Percentiles rank a stretch among this genome's conserved stretches.
These are phyloP conservation scores for Amblyjoppa fuscipennis DNA, from an alignment of 2,888 invertebrate genomes.

Conservation along the genomic window DNA sequence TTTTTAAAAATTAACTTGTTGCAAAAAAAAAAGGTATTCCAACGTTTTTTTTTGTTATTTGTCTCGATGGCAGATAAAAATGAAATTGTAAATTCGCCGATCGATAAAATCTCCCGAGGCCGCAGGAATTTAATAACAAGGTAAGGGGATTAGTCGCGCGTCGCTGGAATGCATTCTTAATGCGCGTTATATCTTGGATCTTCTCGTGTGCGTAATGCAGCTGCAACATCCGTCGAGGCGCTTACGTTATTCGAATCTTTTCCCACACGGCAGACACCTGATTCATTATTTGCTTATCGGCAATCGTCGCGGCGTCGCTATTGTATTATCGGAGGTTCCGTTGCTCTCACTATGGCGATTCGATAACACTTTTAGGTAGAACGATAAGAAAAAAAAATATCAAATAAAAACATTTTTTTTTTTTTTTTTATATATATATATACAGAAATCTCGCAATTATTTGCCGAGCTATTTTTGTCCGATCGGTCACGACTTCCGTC, in stretches of 20 bases:
- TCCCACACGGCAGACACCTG: slow-evolving; percentile 36
- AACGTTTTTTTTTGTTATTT: not conserved
- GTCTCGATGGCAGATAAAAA: not conserved
- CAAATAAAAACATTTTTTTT: no score
- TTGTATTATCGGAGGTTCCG: slow-evolving; percentile 5
- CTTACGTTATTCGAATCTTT: slow-evolving; percentile 45
- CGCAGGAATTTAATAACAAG: slow-evolving; percentile 23
- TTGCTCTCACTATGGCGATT: slow-evolving; percentile 1
- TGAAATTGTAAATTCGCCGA: not conserved
- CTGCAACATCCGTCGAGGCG: slow-evolving; percentile 23
- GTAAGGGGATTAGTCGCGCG: slow-evolving; percentile 39
- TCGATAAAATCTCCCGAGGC: not conserved
- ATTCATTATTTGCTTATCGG: slow-evolving; percentile 50
- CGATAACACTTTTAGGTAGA: slow-evolving; percentile 16
- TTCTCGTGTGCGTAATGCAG: slow-evolving; percentile 24
- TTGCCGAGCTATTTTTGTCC: slow-evolving; percentile 23
- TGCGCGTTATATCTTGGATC: slow-evolving; percentile 22
- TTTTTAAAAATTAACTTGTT: not conserved
- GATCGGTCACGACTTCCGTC: slow-evolving; percentile 15
- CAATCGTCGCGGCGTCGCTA: not conserved
- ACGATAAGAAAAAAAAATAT: not conserved
- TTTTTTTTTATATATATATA: not conserved
- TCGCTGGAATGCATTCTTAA: not conserved
- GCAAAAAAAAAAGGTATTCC: not conserved
- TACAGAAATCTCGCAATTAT: not conserved